These are phyloP conservation scores for Drosophila leontia DNA, from an alignment of 1,140 invertebrate species.

Conservation along the genomic window DNA sequence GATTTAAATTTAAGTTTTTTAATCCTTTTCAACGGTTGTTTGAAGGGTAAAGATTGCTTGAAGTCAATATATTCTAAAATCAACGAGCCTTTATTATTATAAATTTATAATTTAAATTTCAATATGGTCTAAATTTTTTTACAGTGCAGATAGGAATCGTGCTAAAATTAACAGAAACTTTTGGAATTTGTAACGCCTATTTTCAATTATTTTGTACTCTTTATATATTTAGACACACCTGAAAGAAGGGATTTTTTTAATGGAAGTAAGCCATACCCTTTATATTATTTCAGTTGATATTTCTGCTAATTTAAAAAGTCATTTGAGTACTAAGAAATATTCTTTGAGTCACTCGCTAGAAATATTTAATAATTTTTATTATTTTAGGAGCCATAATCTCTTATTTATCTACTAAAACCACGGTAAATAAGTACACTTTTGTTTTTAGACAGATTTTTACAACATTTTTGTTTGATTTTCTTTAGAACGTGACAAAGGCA, in stretches of 20 bases:
- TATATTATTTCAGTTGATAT: background rate
- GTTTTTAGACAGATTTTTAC: background rate
- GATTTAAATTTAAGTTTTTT: too few species aligned
- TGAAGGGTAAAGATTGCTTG: too few species aligned
- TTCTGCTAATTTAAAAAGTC: background rate
- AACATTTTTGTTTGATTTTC: background rate
- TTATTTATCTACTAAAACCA: too few species aligned
- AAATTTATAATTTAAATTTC: background rate
- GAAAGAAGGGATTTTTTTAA: background rate
- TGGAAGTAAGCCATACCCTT: background rate
- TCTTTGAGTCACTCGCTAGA: background rate
- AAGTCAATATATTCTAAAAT: too few species aligned
- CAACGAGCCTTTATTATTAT: background rate
- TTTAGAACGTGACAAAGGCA: background rate
- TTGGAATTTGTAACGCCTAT: conserved; percentile 17
- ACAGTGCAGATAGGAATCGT: background rate
- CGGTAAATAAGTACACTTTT: background rate
- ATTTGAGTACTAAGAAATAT: background rate
- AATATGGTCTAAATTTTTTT: background rate
- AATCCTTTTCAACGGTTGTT: too few species aligned
- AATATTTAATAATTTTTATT: too few species aligned
- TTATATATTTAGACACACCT: background rate
- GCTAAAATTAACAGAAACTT: conserved; percentile 15
- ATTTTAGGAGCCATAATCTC: background rate
- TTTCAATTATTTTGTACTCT: background rate